Evolutionary conservation across 2,888 invertebrate species (phyloP).

Genomic region (Melanostoma scalare): DNA sequence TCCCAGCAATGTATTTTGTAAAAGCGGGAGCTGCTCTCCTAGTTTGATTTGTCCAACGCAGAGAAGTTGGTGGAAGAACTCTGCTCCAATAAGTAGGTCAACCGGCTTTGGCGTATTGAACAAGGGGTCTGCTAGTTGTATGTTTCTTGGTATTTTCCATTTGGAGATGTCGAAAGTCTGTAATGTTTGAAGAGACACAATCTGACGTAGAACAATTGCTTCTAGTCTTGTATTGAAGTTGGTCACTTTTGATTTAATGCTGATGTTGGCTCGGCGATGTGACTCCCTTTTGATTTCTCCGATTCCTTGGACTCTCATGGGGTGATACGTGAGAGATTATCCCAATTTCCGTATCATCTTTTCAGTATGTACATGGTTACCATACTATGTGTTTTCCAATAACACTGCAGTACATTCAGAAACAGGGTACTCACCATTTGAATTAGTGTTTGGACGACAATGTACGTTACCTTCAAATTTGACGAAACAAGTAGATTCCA

Average conservation of each 20-base stretch:
- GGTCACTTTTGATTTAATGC: neutral
- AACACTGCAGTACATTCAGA: no score
- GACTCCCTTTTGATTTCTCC: neutral
- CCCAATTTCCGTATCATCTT: neutral
- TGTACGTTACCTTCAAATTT: no score
- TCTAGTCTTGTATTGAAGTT: constrained; percentile 1
- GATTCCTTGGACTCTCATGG: neutral
- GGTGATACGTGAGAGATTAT: neutral
- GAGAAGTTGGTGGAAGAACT: no score
- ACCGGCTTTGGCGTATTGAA: neutral
- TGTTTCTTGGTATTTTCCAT: constrained; percentile 1
- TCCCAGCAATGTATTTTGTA: no score
- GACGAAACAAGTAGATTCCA: no score
- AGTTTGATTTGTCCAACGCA: no score
- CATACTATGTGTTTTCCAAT: no score
- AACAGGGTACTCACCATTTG: no score
- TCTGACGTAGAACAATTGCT: constrained; percentile 7
- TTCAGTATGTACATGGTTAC: no score
- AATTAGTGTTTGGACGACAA: no score
- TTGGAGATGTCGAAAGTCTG: neutral
- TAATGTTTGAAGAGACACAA: neutral
- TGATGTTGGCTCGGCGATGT: neutral
- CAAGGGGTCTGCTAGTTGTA: neutral
- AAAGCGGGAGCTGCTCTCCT: no score
- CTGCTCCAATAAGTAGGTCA: no score